These are phyloP conservation scores for Calliphora vomitoria DNA, from an alignment of 2,888 invertebrate species.

Conservation along the genomic window DNA sequence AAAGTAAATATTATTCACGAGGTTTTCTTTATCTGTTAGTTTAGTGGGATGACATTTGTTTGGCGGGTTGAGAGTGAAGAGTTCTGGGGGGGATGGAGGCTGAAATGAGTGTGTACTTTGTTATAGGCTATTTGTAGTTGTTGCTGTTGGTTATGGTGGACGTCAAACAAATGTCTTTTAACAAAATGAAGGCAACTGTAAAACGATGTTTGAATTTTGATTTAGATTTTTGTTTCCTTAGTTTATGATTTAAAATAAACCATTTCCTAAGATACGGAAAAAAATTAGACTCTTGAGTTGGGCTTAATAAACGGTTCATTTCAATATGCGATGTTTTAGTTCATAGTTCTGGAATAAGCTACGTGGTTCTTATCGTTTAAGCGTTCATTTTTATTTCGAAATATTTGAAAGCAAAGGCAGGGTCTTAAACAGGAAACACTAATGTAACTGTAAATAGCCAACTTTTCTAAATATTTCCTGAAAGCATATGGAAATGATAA, in stretches of 20 bases:
- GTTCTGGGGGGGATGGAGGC: background rate
- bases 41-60: constrained; percentile 15
- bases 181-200: constrained; percentile 7
- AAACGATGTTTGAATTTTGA: constrained; percentile 73
- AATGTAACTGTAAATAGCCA: too few species aligned
- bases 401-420: too few species aligned
- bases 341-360: too few species aligned
- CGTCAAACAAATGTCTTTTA: constrained; percentile 34
- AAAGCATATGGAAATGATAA: too few species aligned
- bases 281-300: too few species aligned
- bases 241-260: constrained; percentile 6
- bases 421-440: too few species aligned
- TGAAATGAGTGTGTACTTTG: background rate
- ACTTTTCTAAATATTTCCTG: too few species aligned
- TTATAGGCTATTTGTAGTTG: background rate
- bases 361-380: too few species aligned
- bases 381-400: too few species aligned
- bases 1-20: constrained; percentile 37
- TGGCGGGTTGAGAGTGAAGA: background rate
- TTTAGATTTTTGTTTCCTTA: constrained; percentile 20
- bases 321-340: too few species aligned
- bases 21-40: constrained; percentile 12
- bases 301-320: too few species aligned
- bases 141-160: background rate
- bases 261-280: background rate